Evolutionary conservation across 2,888 invertebrate species (phyloP).

Genomic region (Phalangium opilio): DNA sequence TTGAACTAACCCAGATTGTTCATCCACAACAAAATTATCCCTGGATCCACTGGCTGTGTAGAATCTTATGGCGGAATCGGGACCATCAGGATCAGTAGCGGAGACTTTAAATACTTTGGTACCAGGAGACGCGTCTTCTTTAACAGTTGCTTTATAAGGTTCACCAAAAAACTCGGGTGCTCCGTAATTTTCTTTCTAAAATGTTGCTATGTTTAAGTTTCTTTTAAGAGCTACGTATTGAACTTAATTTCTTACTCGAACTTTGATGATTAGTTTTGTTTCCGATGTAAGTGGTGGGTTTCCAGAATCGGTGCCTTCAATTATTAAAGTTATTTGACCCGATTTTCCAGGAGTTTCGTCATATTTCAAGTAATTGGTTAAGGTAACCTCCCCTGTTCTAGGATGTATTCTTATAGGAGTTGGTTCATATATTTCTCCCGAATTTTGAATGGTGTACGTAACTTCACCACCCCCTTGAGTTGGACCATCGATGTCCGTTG

Average conservation of each 20-base stretch:
- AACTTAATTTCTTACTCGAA: slow-evolving; percentile 38
- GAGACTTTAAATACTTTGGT: slow-evolving; percentile 51
- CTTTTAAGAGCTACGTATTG: too few relatives aligned
- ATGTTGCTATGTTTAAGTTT: not conserved
- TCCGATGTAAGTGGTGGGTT: slow-evolving; percentile 48
- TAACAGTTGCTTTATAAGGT: slow-evolving; percentile 51
- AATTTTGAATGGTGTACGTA: slow-evolving; percentile 44
- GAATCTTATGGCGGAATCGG: slow-evolving; percentile 45
- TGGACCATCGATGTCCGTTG: slow-evolving; percentile 57
- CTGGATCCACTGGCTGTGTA: slow-evolving; percentile 54
- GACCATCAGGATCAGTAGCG: slow-evolving; percentile 63
- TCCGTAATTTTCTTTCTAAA: slow-evolving; percentile 60
- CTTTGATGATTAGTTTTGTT: slow-evolving; percentile 49
- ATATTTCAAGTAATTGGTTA: slow-evolving; percentile 20
- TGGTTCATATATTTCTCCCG: slow-evolving; percentile 45
- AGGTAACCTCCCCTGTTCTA: slow-evolving; percentile 40
- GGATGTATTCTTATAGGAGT: slow-evolving; percentile 39
- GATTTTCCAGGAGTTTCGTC: slow-evolving; percentile 11
- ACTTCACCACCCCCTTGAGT: slow-evolving; percentile 52
- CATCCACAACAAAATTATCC: slow-evolving; percentile 59
- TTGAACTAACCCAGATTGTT: slow-evolving; percentile 29
- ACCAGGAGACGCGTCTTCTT: slow-evolving; percentile 52
- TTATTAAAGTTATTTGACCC: slow-evolving; percentile 14
- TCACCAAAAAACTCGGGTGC: slow-evolving; percentile 41
- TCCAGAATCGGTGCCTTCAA: slow-evolving; percentile 49